phyloP scores from a whole-genome alignment of 1,140 invertebrate species.

The Philopotamus ludificatus region DNA sequence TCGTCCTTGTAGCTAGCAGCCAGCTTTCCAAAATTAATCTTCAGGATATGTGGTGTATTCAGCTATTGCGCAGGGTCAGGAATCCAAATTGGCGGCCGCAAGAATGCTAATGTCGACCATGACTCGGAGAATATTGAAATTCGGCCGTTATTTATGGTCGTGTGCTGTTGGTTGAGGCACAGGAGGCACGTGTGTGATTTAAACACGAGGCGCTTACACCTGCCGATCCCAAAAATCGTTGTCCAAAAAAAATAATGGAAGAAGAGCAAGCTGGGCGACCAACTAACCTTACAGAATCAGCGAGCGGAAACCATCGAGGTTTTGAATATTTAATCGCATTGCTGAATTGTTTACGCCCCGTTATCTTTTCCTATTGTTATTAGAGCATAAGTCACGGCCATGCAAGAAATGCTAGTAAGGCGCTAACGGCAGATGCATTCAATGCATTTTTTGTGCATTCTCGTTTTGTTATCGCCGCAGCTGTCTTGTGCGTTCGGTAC shows the following conservation, averaged over 20 bases:
- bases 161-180: not conserved
- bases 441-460: slow-evolving; percentile 34
- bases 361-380: not conserved
- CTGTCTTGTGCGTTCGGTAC: too few relatives aligned
- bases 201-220: not conserved
- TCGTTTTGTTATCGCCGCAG: slow-evolving; percentile 17
- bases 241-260: too few relatives aligned
- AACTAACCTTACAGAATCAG: not conserved
- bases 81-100: slow-evolving; percentile 1
- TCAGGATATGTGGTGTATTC: too few relatives aligned
- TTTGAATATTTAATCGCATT: not conserved
- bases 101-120: slow-evolving; percentile 4
- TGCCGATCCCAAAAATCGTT: not conserved
- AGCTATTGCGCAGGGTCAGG: too few relatives aligned
- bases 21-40: too few relatives aligned
- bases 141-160: slow-evolving; percentile 1
- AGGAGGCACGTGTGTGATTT: not conserved
- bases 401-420: not conserved
- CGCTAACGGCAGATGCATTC: slow-evolving; percentile 18
- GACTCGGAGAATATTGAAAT: not conserved
- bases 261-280: too few relatives aligned
- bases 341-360: not conserved
- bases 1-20: too few relatives aligned
- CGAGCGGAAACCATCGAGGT: not conserved
- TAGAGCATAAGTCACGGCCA: too few relatives aligned